Evolutionary conservation across 2,113 vertebrate species (phyloP).

Genomic region (Salvelinus sp.): DNA sequence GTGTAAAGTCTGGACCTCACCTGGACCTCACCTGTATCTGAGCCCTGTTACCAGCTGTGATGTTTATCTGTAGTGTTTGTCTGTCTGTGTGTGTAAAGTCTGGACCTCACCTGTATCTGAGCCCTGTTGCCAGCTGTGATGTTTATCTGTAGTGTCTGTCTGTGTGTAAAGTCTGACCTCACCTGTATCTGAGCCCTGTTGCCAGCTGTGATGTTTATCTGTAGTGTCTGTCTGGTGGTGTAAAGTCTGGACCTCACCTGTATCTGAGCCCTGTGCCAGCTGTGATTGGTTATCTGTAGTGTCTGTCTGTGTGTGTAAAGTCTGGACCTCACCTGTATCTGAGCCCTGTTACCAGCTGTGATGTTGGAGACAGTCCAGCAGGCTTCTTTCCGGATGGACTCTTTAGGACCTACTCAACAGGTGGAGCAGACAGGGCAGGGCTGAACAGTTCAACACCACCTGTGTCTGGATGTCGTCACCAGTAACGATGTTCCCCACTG

Average conservation of each 20-base stretch:
- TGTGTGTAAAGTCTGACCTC: constrained; percentile 43
- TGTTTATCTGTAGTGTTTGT: constrained; percentile 67
- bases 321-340: constrained; percentile 82
- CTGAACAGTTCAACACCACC: constrained; percentile 98
- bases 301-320: constrained; percentile 40
- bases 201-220: constrained; percentile 90
- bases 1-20: background rate
- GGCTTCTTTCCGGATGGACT: constrained; percentile 97
- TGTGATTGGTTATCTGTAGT: constrained; percentile 80
- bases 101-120: constrained; percentile 85
- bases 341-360: constrained; percentile 94
- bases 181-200: constrained; percentile 95
- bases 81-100: background rate
- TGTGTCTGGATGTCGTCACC: constrained; percentile 98
- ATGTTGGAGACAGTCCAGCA: constrained; percentile 99
- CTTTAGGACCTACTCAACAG: constrained; percentile 95
- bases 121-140: constrained; percentile 96
- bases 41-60: constrained; percentile 95
- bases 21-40: constrained; percentile 87
- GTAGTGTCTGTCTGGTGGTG: no score
- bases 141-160: no score
- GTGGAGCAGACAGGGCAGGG: constrained; percentile 94
- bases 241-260: constrained; percentile 65
- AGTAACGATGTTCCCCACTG: constrained; percentile 96
- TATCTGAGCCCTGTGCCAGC: constrained; percentile 95